Conservation (phyloP, 2,797 vertebrate species). For the Gymnoscopelus microlampas region DNA sequence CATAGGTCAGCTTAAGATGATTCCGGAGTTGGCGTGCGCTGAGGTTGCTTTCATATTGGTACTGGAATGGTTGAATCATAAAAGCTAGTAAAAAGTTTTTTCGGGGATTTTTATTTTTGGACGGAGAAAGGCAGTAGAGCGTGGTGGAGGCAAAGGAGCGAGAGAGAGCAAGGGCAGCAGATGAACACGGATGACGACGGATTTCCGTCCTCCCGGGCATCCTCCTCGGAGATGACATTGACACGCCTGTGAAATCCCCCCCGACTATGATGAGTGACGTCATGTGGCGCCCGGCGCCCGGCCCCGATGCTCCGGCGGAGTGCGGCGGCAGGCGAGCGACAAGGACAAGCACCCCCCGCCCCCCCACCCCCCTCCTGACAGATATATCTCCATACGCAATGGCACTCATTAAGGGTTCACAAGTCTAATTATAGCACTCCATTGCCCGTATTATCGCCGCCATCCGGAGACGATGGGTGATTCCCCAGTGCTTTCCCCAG, state of each 20-base stretch:
- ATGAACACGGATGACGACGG: conserved; percentile 17
- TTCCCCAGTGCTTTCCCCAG: conserved; percentile 55
- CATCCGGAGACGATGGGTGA: conserved; percentile 55
- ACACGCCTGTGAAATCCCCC: conserved; percentile 57
- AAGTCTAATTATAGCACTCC: conserved; percentile 67
- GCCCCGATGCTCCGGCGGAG: conserved; percentile 9
- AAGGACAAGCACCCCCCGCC: conserved; percentile 31
- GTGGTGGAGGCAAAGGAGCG: not conserved
- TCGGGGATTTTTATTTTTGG: not conserved
- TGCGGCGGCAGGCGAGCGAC: conserved; percentile 29
- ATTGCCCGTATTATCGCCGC: conserved; percentile 61
- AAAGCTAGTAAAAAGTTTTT: conserved; percentile 1
- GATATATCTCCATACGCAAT: conserved; percentile 49
- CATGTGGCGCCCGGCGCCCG: not conserved
- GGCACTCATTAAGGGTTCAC: conserved; percentile 64
- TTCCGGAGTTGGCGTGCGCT: not conserved
- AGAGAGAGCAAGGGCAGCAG: conserved; percentile 5
- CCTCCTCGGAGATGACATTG: conserved; percentile 30
- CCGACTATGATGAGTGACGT: conserved; percentile 49
- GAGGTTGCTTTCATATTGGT: conserved; percentile 8
- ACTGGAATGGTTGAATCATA: conserved; percentile 6
- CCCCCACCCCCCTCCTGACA: conserved; percentile 44
- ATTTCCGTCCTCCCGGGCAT: conserved; percentile 37
- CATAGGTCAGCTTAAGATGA: conserved; percentile 1
- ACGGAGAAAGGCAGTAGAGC: not conserved